These are phyloP conservation scores for Karalla daura DNA, from an alignment of 2,797 vertebrate species.

Conservation along the genomic window DNA sequence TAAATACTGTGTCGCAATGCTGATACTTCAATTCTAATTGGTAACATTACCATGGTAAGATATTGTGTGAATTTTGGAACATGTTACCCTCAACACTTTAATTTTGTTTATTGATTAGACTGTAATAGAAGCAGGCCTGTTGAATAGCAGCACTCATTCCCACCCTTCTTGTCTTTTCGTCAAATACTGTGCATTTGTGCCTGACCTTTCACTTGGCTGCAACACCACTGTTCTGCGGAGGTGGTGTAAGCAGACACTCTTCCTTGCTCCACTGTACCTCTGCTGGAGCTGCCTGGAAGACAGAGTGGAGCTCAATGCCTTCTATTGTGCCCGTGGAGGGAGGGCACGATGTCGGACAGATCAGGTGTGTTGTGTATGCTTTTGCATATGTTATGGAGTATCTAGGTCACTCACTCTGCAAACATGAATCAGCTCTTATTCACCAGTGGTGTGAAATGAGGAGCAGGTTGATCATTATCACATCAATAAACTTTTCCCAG, in stretches of 20 bases:
- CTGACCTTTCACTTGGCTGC: neutral
- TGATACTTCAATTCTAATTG: too few species aligned
- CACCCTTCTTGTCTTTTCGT: neutral
- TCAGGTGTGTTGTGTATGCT: slow-evolving; percentile 38
- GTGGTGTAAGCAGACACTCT: slow-evolving; percentile 36
- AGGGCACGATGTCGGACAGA: slow-evolving; percentile 23
- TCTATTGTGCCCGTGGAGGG: neutral
- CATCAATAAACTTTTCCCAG: too few species aligned
- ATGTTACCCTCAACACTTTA: too few species aligned
- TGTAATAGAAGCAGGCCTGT: too few species aligned
- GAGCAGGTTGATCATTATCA: too few species aligned
- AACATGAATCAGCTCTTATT: too few species aligned
- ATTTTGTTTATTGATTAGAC: too few species aligned
- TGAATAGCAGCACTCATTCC: neutral
- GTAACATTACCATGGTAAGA: too few species aligned
- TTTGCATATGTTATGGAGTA: neutral
- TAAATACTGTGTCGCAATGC: too few species aligned
- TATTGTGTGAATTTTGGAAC: too few species aligned
- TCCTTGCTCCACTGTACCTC: neutral
- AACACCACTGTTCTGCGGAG: slow-evolving; percentile 28
- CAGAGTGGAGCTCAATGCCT: neutral
- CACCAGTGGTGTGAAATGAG: neutral
- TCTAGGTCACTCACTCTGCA: neutral
- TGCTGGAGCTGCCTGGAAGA: neutral
- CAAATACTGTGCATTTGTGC: slow-evolving; percentile 13